Percentiles rank a stretch among this genome's conserved stretches.
Evolutionary conservation across 2,113 vertebrate genomes (phyloP).

Genomic region (Archilochus colubris): DNA sequence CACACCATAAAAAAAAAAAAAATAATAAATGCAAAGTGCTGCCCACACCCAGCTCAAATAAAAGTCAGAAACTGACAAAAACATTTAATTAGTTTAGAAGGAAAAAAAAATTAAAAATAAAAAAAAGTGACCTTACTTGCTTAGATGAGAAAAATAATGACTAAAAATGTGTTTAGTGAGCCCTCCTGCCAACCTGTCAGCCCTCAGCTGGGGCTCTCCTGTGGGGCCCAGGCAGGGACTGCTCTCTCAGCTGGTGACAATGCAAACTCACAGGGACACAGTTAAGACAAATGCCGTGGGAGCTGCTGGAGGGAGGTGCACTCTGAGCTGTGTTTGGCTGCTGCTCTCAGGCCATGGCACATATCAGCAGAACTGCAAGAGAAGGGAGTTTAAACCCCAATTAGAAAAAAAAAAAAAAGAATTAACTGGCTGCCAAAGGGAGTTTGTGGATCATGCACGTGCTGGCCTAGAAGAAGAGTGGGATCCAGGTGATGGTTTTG

Average conservation of each 20-base stretch:
- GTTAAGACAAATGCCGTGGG: slow-evolving; percentile 48
- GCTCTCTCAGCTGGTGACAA: slow-evolving; percentile 9
- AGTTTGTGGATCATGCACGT: fast-evolving
- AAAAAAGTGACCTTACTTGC: slow-evolving; percentile 44
- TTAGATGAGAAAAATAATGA: slow-evolving; percentile 58
- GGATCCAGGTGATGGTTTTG: neutral
- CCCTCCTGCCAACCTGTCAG: slow-evolving; percentile 21
- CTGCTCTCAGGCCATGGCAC: neutral
- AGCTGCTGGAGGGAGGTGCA: neutral
- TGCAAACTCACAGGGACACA: slow-evolving; percentile 65
- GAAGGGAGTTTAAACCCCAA: neutral
- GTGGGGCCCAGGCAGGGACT: neutral
- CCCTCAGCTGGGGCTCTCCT: slow-evolving; percentile 5
- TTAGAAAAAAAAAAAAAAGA: neutral
- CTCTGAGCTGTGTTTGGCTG: slow-evolving; percentile 8
- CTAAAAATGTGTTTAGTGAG: slow-evolving; percentile 19
- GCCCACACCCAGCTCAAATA: neutral
- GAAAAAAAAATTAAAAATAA: too few species aligned
- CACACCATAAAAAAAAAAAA: neutral
- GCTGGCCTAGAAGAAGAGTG: neutral
- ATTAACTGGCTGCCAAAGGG: neutral
- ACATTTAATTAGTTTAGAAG: slow-evolving; percentile 63
- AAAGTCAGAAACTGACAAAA: slow-evolving; percentile 70
- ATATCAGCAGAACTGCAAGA: slow-evolving; percentile 74
- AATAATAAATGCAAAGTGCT: neutral